Evolutionary conservation across 2,888 invertebrate genomes (phyloP).

Genomic region (Ectropis crepuscularia): DNA sequence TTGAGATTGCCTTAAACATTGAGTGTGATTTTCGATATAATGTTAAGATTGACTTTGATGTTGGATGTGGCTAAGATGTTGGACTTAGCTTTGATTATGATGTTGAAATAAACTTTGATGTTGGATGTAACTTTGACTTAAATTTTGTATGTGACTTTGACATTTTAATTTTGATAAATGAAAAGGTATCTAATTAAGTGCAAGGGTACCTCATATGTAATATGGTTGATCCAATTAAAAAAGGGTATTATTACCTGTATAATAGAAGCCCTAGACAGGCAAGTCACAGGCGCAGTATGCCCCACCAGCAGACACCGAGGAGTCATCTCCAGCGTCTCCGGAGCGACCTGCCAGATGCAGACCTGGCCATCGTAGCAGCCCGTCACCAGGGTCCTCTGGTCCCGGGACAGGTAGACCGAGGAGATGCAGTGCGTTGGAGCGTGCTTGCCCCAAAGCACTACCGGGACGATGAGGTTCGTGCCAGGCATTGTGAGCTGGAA

Average conservation of each 20-base stretch:
- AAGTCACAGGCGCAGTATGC: slow-evolving; percentile 97
- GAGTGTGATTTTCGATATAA: too few relatives aligned
- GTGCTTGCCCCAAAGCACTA: slow-evolving; percentile 98
- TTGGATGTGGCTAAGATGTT: too few relatives aligned
- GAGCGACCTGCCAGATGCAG: slow-evolving; percentile 94
- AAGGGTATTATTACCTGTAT: slow-evolving; percentile 73
- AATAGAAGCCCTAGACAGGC: slow-evolving; percentile 93
- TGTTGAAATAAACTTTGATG: too few relatives aligned
- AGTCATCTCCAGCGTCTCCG: slow-evolving; percentile 93
- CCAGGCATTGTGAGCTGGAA: slow-evolving; percentile 86
- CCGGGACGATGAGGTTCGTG: slow-evolving; percentile 97
- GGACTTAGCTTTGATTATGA: too few relatives aligned
- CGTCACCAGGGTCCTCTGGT: slow-evolving; percentile 96
- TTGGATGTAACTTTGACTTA: too few relatives aligned
- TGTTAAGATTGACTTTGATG: too few relatives aligned
- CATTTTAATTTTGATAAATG: too few relatives aligned
- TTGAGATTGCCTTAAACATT: too few relatives aligned
- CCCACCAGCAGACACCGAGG: slow-evolving; percentile 96
- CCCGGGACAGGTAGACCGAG: slow-evolving; percentile 95
- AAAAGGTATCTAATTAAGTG: too few relatives aligned
- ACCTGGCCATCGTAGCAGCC: slow-evolving; percentile 99
- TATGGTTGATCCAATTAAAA: not conserved
- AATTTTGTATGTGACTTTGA: too few relatives aligned
- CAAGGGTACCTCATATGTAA: too few relatives aligned
- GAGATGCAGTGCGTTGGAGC: slow-evolving; percentile 99